Percentiles rank a stretch among this genome's conserved stretches.
phyloP scores from a whole-genome alignment of 2,797 vertebrate species.

The Crocidura indochinensis region DNA sequence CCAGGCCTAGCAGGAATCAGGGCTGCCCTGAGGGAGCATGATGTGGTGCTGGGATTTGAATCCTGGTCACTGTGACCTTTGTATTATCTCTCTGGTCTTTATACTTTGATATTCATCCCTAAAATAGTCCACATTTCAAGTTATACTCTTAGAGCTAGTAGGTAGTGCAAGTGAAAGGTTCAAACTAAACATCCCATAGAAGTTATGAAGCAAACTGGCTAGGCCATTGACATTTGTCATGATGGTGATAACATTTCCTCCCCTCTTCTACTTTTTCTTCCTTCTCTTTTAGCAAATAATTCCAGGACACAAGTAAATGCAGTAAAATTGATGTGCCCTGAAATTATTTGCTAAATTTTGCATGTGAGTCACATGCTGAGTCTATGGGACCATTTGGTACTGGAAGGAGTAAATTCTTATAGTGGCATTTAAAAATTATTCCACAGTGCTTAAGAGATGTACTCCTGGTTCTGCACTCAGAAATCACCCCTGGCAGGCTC shows the following conservation, averaged over 20 bases:
- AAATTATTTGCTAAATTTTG: too few species aligned
- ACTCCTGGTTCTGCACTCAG: too few species aligned
- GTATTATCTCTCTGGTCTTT: too few species aligned
- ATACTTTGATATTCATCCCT: neutral
- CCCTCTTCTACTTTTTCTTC: neutral
- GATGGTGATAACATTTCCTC: neutral
- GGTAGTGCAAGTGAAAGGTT: neutral
- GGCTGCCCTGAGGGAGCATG: too few species aligned
- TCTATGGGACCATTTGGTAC: neutral
- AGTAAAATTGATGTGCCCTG: neutral
- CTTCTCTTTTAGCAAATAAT: neutral
- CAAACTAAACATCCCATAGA: neutral
- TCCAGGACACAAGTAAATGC: neutral
- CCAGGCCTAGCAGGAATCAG: too few species aligned
- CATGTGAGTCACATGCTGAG: neutral
- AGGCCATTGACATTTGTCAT: neutral
- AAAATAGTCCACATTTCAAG: neutral
- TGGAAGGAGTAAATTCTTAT: neutral
- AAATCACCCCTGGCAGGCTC: too few species aligned
- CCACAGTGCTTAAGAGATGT: too few species aligned
- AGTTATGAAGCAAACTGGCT: neutral
- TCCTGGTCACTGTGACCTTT: too few species aligned
- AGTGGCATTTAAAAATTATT: neutral
- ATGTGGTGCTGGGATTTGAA: too few species aligned
- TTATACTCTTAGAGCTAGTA: neutral